Conservation (phyloP, 2,888 invertebrate genomes). For the Mactromeris polynyma region DNA sequence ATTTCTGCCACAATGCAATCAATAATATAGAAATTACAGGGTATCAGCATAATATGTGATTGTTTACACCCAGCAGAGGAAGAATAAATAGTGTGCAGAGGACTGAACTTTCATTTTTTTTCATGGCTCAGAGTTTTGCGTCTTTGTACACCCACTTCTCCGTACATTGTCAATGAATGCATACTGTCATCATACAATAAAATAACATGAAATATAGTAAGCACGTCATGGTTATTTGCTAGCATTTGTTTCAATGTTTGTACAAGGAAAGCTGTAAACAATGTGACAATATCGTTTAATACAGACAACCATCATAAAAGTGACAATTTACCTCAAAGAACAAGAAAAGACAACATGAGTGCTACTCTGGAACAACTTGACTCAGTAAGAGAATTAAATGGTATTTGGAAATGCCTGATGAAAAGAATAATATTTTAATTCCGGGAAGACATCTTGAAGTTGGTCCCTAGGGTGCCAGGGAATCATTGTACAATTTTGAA, state of each 20-base stretch:
- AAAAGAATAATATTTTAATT: neutral
- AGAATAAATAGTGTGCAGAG: neutral
- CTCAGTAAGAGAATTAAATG: neutral
- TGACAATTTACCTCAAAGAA: neutral
- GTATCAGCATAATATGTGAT: neutral
- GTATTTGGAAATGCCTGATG: neutral
- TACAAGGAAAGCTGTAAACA: neutral
- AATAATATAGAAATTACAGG: slow-evolving; percentile 1
- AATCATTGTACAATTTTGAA: too few relatives aligned
- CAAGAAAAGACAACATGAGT: neutral
- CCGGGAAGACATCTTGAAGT: too few relatives aligned
- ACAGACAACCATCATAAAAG: neutral
- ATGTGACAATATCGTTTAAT: neutral
- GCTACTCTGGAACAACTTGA: neutral
- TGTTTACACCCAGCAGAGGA: neutral
- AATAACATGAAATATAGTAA: neutral
- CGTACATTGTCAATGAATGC: neutral
- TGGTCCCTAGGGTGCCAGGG: too few relatives aligned
- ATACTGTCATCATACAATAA: neutral
- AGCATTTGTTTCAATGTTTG: neutral
- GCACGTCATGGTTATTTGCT: neutral
- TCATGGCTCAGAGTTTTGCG: neutral
- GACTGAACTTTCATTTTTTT: neutral
- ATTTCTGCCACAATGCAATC: slow-evolving; percentile 2
- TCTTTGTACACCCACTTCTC: neutral